Percentiles rank a stretch among this genome's conserved stretches.
Conservation (phyloP, 2,113 vertebrate species). For the Ramphastos sulfuratus region DNA sequence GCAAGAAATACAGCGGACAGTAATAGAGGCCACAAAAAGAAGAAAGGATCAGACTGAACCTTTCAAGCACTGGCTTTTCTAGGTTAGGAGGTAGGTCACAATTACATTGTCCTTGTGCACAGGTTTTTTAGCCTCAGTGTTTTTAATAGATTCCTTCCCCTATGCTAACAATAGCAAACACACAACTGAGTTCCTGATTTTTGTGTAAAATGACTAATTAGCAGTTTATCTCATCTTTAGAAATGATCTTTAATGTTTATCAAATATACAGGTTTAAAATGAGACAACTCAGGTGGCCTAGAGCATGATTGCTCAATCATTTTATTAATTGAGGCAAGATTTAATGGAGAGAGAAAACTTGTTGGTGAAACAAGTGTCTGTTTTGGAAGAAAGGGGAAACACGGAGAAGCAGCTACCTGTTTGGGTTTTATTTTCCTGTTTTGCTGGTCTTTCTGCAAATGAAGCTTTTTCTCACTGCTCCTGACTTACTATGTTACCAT, state of each 20-base stretch:
- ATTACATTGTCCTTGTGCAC: neutral
- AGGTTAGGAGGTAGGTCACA: neutral
- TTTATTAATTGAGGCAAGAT: neutral
- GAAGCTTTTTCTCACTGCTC: neutral
- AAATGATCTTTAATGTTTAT: neutral
- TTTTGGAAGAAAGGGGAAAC: neutral
- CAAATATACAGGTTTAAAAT: neutral
- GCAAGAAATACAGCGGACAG: neutral
- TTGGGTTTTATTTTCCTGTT: accelerated
- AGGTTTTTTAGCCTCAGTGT: neutral
- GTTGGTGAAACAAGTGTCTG: neutral
- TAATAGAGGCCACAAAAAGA: neutral
- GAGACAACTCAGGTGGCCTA: neutral
- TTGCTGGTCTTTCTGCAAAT: neutral
- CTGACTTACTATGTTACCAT: neutral
- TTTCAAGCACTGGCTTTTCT: neutral
- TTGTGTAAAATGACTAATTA: neutral
- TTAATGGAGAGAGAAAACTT: neutral
- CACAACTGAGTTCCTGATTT: neutral
- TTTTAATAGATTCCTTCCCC: neutral
- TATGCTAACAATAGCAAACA: neutral
- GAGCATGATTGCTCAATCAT: neutral
- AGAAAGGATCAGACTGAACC: neutral
- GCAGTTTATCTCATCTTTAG: neutral
- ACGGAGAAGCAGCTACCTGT: neutral